phyloP scores from a whole-genome alignment of 2,113 vertebrate species.

The Aegotheles bennettii region DNA sequence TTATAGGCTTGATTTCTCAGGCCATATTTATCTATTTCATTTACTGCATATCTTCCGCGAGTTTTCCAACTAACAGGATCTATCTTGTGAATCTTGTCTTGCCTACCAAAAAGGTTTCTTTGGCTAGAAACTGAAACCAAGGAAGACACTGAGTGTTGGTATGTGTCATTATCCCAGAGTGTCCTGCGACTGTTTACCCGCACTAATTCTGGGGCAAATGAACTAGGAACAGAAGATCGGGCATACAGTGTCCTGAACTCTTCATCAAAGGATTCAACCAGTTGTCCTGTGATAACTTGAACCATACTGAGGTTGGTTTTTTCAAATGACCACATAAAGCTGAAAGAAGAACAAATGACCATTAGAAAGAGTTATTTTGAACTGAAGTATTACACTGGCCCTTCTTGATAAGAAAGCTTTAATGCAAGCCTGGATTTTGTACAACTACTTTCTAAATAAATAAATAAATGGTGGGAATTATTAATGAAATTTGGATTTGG shows the following conservation, averaged over 20 bases:
- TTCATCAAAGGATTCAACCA: constrained; percentile 93
- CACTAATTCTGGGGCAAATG: constrained; percentile 65
- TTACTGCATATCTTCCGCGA: constrained; percentile 72
- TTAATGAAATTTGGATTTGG: background rate
- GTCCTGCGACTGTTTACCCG: constrained; percentile 62
- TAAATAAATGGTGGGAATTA: background rate
- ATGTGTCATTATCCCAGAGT: constrained; percentile 71
- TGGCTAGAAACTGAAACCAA: constrained; percentile 76
- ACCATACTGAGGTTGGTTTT: constrained; percentile 97
- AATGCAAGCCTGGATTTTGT: background rate
- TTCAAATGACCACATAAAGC: constrained; percentile 96
- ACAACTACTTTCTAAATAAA: background rate
- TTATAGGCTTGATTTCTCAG: constrained; percentile 64
- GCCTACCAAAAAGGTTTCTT: constrained; percentile 76
- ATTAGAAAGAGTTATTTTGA: background rate
- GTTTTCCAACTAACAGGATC: constrained; percentile 80
- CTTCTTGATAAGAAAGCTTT: background rate
- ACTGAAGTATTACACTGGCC: background rate
- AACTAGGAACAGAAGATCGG: constrained; percentile 81
- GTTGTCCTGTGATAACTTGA: constrained; percentile 90
- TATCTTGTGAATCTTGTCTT: constrained; percentile 79
- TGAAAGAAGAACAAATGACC: constrained; percentile 62
- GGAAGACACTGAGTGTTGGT: constrained; percentile 70
- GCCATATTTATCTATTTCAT: constrained; percentile 71
- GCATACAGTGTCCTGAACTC: constrained; percentile 94